Evolutionary conservation across 2,888 invertebrate species (phyloP).

Genomic region (Heliconius sara): DNA sequence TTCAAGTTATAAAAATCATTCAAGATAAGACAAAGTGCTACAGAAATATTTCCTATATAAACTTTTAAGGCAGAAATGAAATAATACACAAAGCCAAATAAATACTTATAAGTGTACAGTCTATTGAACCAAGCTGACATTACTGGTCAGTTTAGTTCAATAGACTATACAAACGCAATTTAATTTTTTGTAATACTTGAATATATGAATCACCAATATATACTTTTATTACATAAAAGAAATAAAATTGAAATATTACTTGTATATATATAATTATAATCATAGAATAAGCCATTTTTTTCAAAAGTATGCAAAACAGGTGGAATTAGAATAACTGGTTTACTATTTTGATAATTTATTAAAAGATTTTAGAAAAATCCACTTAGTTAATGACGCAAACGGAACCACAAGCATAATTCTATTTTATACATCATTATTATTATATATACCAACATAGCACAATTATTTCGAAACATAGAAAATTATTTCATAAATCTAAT

Average conservation of each 20-base stretch:
- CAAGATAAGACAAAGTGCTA: background rate
- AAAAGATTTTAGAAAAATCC: background rate
- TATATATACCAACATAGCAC: background rate
- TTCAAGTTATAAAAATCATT: background rate
- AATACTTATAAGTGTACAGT: background rate
- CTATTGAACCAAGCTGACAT: too few species aligned
- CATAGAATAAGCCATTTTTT: background rate
- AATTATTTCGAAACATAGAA: background rate
- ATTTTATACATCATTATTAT: background rate
- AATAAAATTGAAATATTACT: too few species aligned
- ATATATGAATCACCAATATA: background rate
- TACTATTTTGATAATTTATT: background rate
- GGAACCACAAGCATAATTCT: background rate
- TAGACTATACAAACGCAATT: conserved; percentile 47
- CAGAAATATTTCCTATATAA: background rate
- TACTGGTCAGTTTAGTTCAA: conserved; percentile 10
- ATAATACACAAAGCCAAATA: background rate
- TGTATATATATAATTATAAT: background rate
- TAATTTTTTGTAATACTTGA: conserved; percentile 27
- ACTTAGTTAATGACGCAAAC: background rate
- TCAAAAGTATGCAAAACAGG: too few species aligned
- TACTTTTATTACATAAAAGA: too few species aligned
- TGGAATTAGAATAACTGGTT: too few species aligned
- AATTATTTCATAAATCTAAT: background rate
- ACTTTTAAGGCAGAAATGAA: background rate